phyloP scores from a whole-genome alignment of 1,140 invertebrate species.

The Stegodyphus mimosarum region DNA sequence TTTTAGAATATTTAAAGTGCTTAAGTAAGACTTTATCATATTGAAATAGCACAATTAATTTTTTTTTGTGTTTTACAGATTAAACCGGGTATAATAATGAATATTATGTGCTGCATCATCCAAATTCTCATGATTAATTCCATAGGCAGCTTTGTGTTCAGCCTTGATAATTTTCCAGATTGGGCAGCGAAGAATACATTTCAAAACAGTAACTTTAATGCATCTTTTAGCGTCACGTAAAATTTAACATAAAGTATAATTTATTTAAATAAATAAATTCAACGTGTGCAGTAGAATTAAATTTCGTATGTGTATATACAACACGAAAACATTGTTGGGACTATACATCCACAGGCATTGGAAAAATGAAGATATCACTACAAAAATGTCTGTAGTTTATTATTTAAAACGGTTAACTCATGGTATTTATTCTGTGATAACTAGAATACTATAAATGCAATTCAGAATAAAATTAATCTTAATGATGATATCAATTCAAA shows the following conservation, averaged over 20 bases:
- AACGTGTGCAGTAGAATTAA: neutral
- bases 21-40: no score
- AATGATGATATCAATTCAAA: no score
- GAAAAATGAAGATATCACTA: no score
- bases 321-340: neutral
- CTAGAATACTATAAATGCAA: no score
- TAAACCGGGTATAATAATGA: conserved; percentile 83
- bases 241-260: neutral
- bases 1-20: no score
- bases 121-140: conserved; percentile 79
- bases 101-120: conserved; percentile 78
- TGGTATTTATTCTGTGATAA: no score
- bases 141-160: conserved; percentile 73
- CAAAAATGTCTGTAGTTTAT: no score
- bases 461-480: no score
- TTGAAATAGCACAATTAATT: neutral
- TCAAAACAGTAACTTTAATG: neutral
- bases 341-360: neutral
- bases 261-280: neutral
- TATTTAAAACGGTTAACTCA: no score
- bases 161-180: conserved; percentile 72
- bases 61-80: conserved; percentile 66
- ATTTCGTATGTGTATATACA: neutral
- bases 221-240: neutral
- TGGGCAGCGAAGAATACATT: conserved; percentile 64